Base-by-base conservation (phyloP, 2,797 vertebrate species). In the Pseudotriccus pelzelni region DNA sequence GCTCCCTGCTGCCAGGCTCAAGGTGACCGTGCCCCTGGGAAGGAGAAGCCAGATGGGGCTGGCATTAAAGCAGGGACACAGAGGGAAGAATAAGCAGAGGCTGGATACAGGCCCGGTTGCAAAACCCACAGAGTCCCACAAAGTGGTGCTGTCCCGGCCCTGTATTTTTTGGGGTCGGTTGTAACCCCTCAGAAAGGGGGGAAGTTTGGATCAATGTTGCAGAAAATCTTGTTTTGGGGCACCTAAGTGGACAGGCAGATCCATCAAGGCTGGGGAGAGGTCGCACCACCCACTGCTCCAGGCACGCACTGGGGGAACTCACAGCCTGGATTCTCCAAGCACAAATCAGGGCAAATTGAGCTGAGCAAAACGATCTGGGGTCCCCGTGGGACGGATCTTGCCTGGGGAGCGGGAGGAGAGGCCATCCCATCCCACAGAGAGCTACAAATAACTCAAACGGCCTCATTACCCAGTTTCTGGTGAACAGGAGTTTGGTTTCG, bases 361-460 rank as follows among this genome's bases (percentile, higher is more conserved):
- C 44, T 21, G 9, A 56, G 58, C 64, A 63, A 89, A 94, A 73
- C 0, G 21, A 80, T 76, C 69, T 20, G 77, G 80, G 93, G 87
- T 88, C 94, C 85, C 91, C 34, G 62, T 8, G 53, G 94, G 90
- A 78, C 83, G 30, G 68, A 69, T 63, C 37, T 44, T 58, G 85
- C 89, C 87, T 72, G n/a, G 89, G 87, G 89, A 90, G 91, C 2
- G 1, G 81, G 4, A 79, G 87, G 32, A 90, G 74, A 95, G 90
- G 91, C 87, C 94, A 93, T 10, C 14, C 18, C 83, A 49, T 70
- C 91, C 83, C 85, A 28, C 58, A 25, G 30, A 79, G 85, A 88
- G 90, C 95, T 59, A 36, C 94, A 96, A 96, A 97, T 97, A 96
- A 96, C 96, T 90, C 93, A 5, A 60, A 58, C 15, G 87, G 66